Conservation (phyloP, 1,140 invertebrate species). For the Limonius californicus region DNA sequence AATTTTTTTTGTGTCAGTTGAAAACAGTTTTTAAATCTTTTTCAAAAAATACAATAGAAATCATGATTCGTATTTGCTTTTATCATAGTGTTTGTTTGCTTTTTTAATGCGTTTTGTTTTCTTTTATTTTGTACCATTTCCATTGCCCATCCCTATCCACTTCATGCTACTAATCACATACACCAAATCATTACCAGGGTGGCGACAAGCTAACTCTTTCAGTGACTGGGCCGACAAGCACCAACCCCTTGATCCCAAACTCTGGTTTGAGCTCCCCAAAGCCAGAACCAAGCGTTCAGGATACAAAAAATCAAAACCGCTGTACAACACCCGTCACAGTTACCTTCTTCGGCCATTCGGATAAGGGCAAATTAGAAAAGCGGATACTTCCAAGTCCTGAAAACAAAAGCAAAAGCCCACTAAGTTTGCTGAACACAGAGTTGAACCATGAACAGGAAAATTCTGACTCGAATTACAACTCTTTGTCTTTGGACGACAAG, state of each 20-base stretch:
- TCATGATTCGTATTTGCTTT: background rate
- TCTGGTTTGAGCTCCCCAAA: constrained; percentile 22
- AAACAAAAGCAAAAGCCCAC: constrained; percentile 39
- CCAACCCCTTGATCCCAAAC: constrained; percentile 28
- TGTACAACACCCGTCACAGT: constrained; percentile 52
- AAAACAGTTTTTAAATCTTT: no score
- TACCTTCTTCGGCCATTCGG: constrained; percentile 54
- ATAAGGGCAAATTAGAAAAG: constrained; percentile 50
- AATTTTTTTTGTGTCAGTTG: no score
- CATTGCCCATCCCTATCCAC: no score
- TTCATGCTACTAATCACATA: background rate
- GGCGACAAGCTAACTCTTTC: constrained; percentile 72
- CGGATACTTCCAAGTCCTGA: constrained; percentile 27
- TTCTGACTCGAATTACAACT: background rate
- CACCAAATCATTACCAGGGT: constrained; percentile 51
- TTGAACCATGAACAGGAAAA: constrained; percentile 3
- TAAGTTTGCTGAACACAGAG: constrained; percentile 27
- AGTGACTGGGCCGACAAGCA: constrained; percentile 47
- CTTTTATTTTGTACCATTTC: background rate
- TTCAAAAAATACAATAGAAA: no score
- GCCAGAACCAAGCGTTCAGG: constrained; percentile 17
- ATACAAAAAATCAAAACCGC: constrained; percentile 36
- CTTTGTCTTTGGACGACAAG: constrained; percentile 11
- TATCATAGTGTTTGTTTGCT: background rate
- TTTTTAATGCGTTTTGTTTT: constrained; percentile 7